Evolutionary conservation across 2,888 invertebrate genomes (phyloP).

Genomic region (Netelia virgata): DNA sequence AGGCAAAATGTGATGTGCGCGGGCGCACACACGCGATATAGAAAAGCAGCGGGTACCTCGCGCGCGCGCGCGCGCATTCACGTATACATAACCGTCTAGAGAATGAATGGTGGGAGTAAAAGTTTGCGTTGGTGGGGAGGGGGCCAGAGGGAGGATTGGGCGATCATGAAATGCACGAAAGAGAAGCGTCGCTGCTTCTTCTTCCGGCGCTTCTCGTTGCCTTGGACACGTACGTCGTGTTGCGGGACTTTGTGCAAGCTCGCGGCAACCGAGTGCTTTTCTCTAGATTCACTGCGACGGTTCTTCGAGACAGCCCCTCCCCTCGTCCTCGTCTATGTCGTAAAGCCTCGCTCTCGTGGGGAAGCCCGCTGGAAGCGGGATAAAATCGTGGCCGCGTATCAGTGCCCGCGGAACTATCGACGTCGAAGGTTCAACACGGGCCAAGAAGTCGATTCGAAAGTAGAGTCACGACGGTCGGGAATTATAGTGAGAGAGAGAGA

Average conservation of each 20-base stretch:
- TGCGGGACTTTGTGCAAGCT: slow-evolving; percentile 44
- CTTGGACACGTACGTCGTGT: slow-evolving; percentile 59
- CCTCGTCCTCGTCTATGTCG: slow-evolving; percentile 66
- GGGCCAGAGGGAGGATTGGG: slow-evolving; percentile 6
- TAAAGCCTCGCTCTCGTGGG: slow-evolving; percentile 58
- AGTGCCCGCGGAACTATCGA: slow-evolving; percentile 74
- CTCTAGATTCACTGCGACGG: slow-evolving; percentile 41
- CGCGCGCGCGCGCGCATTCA: slow-evolving; percentile 24
- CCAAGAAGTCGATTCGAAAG: neutral
- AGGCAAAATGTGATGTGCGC: slow-evolving; percentile 65
- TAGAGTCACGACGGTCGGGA: too few species aligned
- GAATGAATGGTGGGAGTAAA: slow-evolving; percentile 13
- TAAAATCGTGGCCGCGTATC: slow-evolving; percentile 71
- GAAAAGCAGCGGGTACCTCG: too few species aligned
- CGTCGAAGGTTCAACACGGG: slow-evolving; percentile 62
- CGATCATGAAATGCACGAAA: slow-evolving; percentile 58
- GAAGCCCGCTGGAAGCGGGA: slow-evolving; percentile 67
- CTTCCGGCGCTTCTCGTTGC: slow-evolving; percentile 51
- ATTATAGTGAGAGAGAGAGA: too few species aligned
- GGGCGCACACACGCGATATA: slow-evolving; percentile 60
- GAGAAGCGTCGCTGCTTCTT: slow-evolving; percentile 49
- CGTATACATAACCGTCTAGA: neutral
- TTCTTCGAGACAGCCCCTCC: slow-evolving; percentile 74
- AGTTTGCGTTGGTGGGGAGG: slow-evolving; percentile 24
- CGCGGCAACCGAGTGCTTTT: slow-evolving; percentile 35